Base-by-base conservation (phyloP, 1,140 invertebrate species). In the Ceratina australensis region DNA sequence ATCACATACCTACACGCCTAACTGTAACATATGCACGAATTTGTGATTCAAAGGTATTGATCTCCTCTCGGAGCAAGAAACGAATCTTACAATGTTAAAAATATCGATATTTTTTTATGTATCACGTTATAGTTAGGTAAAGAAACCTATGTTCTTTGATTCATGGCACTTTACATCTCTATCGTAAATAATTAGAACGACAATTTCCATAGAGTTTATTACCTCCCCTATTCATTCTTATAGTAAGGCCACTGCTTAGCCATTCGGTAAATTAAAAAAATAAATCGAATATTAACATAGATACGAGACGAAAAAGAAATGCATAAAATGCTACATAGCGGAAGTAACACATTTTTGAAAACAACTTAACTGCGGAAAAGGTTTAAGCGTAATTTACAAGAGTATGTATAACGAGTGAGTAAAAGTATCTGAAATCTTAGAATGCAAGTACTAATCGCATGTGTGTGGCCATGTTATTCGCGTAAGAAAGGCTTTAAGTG, bases 121-220 rank as follows among this genome's bases (percentile, higher is more conserved):
- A 20, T 57, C 5, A 20, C 47, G 67, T 57, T 8, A 47, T 65
- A 74, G 57, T 56, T 75, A 67, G 50, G 12, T 10, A 63, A 60
- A 61, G 12, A 8, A 42, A 72, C 28, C 24, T 64, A 49, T 16
- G 52, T 61, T 33, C 57, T 49, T 65, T 78, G 49, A 1, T 65
- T 33, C 76, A 78, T 78, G 76, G 69, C 76, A 78, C 76, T 16
- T 78, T 71, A 64, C n/a, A 71, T 57, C n/a, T 59, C 59, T 60
- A 33, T 72, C 8, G 5, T 72, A 72, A 18, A 64, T 56, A 78
- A 33, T 54, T 18, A 18, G 10, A 42, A 49, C 20, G 42, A 72
- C 63, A 64, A 72, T 65, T 78, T 72, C 16, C 60, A 57, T 3
- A 54, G 60, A 72, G 59, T 78, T 59, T 68, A 72, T 72, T 65